Conservation (phyloP, 2,113 vertebrate species). For the Cyanoderma ruficeps region DNA sequence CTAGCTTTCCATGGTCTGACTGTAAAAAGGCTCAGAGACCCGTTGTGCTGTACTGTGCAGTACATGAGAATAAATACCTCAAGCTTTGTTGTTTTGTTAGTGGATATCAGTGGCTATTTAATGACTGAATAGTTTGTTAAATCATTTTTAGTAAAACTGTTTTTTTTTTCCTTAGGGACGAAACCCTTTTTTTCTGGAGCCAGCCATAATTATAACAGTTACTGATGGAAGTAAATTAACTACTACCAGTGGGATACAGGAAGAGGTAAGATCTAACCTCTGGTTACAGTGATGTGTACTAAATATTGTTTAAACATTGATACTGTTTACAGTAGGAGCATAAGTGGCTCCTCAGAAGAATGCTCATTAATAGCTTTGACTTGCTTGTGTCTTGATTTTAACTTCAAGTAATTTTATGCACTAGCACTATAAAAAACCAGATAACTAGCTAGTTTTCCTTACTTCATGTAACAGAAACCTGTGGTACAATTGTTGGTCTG, state of each 20-base stretch:
- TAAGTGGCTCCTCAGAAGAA: neutral
- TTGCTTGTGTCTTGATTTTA: neutral
- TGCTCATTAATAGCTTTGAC: neutral
- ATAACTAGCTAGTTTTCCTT: neutral
- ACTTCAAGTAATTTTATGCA: neutral
- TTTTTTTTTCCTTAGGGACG: constrained; percentile 78
- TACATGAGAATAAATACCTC: neutral
- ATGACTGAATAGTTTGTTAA: neutral
- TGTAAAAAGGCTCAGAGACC: neutral
- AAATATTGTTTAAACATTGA: neutral
- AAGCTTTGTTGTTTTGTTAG: neutral
- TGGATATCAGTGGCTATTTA: neutral
- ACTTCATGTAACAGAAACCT: neutral
- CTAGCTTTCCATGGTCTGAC: neutral
- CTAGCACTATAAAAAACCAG: neutral
- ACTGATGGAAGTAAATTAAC: constrained; percentile 94
- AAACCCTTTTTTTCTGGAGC: constrained; percentile 93
- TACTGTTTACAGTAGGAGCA: neutral
- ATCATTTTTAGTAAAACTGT: neutral
- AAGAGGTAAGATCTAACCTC: constrained; percentile 82
- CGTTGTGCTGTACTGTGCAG: neutral
- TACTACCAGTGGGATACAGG: constrained; percentile 86
- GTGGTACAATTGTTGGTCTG: neutral
- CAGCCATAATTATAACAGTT: constrained; percentile 91
- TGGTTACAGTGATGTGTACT: neutral